Evolutionary conservation across 2,797 vertebrate genomes (phyloP).

Genomic region (Erpetoichthys calabaricus): DNA sequence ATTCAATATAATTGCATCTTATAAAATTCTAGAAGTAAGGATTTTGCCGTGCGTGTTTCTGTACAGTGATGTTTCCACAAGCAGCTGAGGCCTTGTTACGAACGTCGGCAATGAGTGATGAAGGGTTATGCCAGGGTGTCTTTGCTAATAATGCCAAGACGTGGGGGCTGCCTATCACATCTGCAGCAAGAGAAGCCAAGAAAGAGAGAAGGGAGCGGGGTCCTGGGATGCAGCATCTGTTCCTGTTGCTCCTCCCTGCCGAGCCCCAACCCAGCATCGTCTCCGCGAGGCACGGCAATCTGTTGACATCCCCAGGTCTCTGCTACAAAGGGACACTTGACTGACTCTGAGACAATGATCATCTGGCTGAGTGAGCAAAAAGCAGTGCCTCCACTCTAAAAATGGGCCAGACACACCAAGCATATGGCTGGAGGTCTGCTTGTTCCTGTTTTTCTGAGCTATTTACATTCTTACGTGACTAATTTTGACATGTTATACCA

Average conservation of each 20-base stretch:
- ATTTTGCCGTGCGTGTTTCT: no score
- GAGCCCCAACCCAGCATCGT: slow-evolving; percentile 32
- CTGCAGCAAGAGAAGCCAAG: slow-evolving; percentile 35
- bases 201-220: slow-evolving; percentile 28
- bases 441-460: slow-evolving; percentile 35
- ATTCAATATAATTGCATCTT: no score
- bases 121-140: slow-evolving; percentile 23
- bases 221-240: slow-evolving; percentile 65
- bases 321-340: slow-evolving; percentile 34
- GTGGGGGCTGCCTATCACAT: slow-evolving; percentile 28
- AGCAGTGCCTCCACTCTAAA: slow-evolving; percentile 33
- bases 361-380: slow-evolving; percentile 44
- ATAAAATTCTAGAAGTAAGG: no score
- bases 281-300: slow-evolving; percentile 43
- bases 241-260: slow-evolving; percentile 54
- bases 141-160: slow-evolving; percentile 35
- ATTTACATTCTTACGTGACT: slow-evolving; percentile 51
- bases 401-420: slow-evolving; percentile 27
- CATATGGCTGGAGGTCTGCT: slow-evolving; percentile 48
- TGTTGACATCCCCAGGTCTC: slow-evolving; percentile 43
- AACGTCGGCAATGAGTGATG: slow-evolving; percentile 5
- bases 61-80: background rate
- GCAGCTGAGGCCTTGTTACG: slow-evolving; percentile 5
- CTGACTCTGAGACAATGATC: slow-evolving; percentile 37
- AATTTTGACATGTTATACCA: slow-evolving; percentile 43